A percentile compares a stretch with the other conserved stretches of the same genome.
Conservation (phyloP, 1,140 invertebrate genomes). For the Dolichoris vasculosae region DNA sequence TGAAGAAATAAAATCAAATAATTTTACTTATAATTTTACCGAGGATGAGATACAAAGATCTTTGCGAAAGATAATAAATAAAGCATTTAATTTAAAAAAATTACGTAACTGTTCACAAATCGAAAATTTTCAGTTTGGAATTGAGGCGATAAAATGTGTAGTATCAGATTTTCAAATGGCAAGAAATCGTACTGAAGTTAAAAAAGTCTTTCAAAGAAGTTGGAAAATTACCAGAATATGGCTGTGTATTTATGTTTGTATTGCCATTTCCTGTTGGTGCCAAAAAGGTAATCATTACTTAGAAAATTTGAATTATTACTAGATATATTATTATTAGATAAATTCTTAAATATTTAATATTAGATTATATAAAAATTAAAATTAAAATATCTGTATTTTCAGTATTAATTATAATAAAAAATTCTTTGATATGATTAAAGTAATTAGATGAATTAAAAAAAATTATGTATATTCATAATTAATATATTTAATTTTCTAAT, state of each 20-base stretch:
- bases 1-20: constrained; percentile 46
- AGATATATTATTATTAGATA: too few relatives aligned
- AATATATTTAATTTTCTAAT: too few relatives aligned
- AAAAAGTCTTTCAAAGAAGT: constrained; percentile 54
- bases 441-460: too few relatives aligned
- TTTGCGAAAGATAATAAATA: constrained; percentile 53
- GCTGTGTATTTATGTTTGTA: constrained; percentile 63
- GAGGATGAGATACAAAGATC: constrained; percentile 54
- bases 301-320: not conserved
- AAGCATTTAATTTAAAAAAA: constrained; percentile 56
- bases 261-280: constrained; percentile 67
- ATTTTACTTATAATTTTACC: constrained; percentile 59
- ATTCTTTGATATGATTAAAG: too few relatives aligned
- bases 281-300: constrained; percentile 59
- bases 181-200: constrained; percentile 53
- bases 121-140: constrained; percentile 57
- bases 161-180: constrained; percentile 57
- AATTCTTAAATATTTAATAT: too few relatives aligned
- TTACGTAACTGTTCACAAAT: constrained; percentile 63
- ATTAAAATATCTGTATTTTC: not conserved
- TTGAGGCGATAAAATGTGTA: constrained; percentile 62
- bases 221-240: constrained; percentile 63
- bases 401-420: constrained; percentile 21
- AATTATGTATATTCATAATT: too few relatives aligned
- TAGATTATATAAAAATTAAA: too few relatives aligned